Evolutionary conservation across 53 echinoderm and acorn worm species (phyloP).

Genomic region (Holothuria leucospilota): DNA sequence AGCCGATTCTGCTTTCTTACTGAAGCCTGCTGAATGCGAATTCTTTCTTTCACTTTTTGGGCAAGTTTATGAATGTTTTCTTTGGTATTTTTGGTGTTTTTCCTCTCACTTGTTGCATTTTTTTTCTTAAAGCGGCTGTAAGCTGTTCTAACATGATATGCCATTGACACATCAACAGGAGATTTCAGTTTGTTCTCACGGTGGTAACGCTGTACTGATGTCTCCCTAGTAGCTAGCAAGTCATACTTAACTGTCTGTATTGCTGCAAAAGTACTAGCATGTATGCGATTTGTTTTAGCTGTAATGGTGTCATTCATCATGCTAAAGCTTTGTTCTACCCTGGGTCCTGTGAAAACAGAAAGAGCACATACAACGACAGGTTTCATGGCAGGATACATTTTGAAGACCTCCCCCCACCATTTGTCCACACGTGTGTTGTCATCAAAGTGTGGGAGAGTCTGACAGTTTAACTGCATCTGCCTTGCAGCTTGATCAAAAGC

Average conservation of each 20-base stretch:
- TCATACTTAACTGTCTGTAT: constrained; percentile 54
- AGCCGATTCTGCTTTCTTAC: too few species aligned
- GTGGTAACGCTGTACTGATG: constrained; percentile 49
- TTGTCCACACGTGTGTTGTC: too few species aligned
- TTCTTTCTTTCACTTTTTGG: too few species aligned
- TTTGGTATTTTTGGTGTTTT: background rate
- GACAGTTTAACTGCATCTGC: too few species aligned
- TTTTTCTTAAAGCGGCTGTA: constrained; percentile 8
- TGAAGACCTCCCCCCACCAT: too few species aligned
- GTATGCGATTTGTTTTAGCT: constrained; percentile 51
- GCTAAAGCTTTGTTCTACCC: constrained; percentile 10
- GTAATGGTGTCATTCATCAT: constrained; percentile 43
- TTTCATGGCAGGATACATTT: constrained; percentile 61
- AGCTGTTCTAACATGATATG: constrained; percentile 41
- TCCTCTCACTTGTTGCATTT: background rate
- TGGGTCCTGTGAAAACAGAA: constrained; percentile 53
- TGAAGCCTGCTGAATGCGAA: too few species aligned
- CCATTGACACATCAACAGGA: constrained; percentile 50
- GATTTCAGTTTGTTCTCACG: constrained; percentile 41
- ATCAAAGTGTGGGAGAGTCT: too few species aligned
- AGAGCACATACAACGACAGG: constrained; percentile 25
- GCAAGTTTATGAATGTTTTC: too few species aligned
- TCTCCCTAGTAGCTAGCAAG: constrained; percentile 35
- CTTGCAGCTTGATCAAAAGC: too few species aligned
- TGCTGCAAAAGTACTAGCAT: constrained; percentile 47